Conservation (phyloP, 2,113 vertebrate genomes). For the Aphyosemion australe region DNA sequence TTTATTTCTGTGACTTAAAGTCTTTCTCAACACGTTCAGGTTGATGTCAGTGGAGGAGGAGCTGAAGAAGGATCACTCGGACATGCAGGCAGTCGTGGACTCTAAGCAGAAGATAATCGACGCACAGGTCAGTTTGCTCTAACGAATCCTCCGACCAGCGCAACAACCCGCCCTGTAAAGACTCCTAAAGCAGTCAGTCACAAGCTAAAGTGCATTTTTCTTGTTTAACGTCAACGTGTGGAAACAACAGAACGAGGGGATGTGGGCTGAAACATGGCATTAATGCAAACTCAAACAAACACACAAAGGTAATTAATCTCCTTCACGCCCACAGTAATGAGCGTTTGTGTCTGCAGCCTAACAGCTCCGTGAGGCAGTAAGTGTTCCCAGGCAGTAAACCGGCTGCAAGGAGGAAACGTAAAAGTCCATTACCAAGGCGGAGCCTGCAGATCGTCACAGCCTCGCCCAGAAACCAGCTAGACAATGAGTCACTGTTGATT, state of each 20-base stretch:
- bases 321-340: conserved; percentile 28
- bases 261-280: neutral
- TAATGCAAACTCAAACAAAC: conserved; percentile 22
- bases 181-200: too few relatives aligned
- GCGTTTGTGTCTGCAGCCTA: conserved; percentile 38
- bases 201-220: too few relatives aligned
- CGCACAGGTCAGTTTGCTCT: conserved; percentile 85
- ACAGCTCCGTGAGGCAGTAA: neutral
- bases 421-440: too few relatives aligned
- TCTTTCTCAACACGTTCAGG: conserved; percentile 65
- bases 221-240: too few relatives aligned
- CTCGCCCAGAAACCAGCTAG: too few relatives aligned
- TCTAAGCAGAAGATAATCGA: conserved; percentile 99
- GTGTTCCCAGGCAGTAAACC: neutral
- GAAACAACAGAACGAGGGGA: too few relatives aligned
- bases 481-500: too few relatives aligned
- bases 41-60: conserved; percentile 99
- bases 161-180: too few relatives aligned
- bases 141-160: neutral
- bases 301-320: conserved; percentile 36
- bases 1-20: neutral
- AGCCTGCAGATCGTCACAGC: too few relatives aligned
- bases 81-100: conserved; percentile 98
- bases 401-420: too few relatives aligned
- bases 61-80: conserved; percentile 95